Percentiles rank a stretch among this genome's conserved stretches.
Conservation (phyloP, 2,888 invertebrate genomes). For the Biston betularia region DNA sequence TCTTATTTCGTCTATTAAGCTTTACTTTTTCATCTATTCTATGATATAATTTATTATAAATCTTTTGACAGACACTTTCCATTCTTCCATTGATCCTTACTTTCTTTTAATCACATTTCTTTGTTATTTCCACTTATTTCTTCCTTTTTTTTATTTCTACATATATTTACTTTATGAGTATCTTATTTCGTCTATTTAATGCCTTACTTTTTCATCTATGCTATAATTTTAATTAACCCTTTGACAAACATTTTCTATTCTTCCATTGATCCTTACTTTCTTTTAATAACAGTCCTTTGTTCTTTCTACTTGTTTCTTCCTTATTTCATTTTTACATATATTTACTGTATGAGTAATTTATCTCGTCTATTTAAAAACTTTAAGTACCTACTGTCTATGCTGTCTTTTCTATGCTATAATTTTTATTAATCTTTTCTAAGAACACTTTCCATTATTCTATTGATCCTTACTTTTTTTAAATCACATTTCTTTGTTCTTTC, state of each 20-base stretch:
- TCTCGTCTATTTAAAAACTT: neutral
- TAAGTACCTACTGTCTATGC: too few species aligned
- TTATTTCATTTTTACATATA: neutral
- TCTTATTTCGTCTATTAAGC: neutral
- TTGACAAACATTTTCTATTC: too few species aligned
- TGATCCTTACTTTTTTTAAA: neutral
- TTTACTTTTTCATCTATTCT: neutral
- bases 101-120: conserved; percentile 9
- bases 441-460: neutral
- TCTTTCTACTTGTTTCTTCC: too few species aligned
- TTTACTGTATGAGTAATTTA: neutral
- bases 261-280: too few species aligned
- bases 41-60: neutral
- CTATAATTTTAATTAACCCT: too few species aligned
- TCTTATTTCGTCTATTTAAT: too few species aligned
- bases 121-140: conserved; percentile 17
- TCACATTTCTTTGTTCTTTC: neutral
- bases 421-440: neutral
- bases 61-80: neutral
- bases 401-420: neutral
- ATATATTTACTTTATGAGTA: neutral
- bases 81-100: neutral
- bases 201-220: too few species aligned
- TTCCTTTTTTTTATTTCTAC: too few species aligned
- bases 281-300: too few species aligned